These are phyloP conservation scores for Dromius quadrimaculatus DNA, from an alignment of 2,888 invertebrate genomes.

Conservation along the genomic window DNA sequence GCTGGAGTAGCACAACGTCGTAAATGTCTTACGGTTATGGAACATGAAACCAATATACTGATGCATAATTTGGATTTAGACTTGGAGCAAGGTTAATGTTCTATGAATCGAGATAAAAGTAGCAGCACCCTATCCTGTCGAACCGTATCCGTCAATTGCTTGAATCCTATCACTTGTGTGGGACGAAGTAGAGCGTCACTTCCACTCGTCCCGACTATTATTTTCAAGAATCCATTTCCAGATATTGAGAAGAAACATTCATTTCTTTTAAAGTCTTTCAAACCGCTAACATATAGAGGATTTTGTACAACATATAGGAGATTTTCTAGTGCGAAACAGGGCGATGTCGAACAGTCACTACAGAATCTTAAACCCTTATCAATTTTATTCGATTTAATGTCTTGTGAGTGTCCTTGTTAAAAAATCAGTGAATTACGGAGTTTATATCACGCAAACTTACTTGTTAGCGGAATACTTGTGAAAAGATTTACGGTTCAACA, in stretches of 20 bases:
- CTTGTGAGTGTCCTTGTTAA: slow-evolving; percentile 43
- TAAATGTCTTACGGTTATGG: slow-evolving; percentile 49
- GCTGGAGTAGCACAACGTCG: slow-evolving; percentile 9
- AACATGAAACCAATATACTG: slow-evolving; percentile 47
- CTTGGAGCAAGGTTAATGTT: slow-evolving; percentile 49
- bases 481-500: slow-evolving; percentile 48
- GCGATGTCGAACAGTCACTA: not conserved
- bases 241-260: slow-evolving; percentile 37
- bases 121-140: slow-evolving; percentile 11
- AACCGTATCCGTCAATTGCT: slow-evolving; percentile 46
- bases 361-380: slow-evolving; percentile 12
- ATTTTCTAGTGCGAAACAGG: not conserved
- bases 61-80: slow-evolving; percentile 53
- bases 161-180: slow-evolving; percentile 44
- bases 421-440: slow-evolving; percentile 26
- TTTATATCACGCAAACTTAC: slow-evolving; percentile 37
- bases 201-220: slow-evolving; percentile 24
- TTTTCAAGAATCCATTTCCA: slow-evolving; percentile 29
- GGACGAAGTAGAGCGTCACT: slow-evolving; percentile 4
- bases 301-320: slow-evolving; percentile 22
- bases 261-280: slow-evolving; percentile 27
- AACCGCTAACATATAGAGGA: slow-evolving; percentile 31
- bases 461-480: slow-evolving; percentile 46
- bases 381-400: slow-evolving; percentile 39
- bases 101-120: slow-evolving; percentile 51